A percentile compares a stretch with the other conserved stretches of the same genome.
Conservation (phyloP, 2,113 vertebrate genomes). For the Microcebus griseorufus region DNA sequence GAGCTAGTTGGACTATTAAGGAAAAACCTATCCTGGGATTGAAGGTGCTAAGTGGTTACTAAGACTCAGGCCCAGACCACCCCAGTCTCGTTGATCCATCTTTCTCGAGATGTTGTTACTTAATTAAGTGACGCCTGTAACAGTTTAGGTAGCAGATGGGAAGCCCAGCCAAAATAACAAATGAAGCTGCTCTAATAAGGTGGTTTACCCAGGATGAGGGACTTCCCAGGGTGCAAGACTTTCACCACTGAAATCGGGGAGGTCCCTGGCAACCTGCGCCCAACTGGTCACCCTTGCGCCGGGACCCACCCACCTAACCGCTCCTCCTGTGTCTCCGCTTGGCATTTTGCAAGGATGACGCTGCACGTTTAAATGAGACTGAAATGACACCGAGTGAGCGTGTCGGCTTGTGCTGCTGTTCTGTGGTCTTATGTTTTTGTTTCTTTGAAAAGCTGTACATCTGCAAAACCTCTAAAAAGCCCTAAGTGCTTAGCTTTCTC, state of each 20-base stretch:
- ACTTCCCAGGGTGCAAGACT: fast-evolving
- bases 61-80: not conserved
- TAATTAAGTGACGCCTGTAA: not conserved
- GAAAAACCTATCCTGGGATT: fast-evolving
- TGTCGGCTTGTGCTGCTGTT: no score
- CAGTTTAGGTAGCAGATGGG: fast-evolving
- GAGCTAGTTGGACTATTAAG: not conserved
- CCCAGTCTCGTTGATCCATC: no score
- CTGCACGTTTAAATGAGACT: not conserved
- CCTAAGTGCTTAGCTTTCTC: not conserved
- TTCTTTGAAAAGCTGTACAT: not conserved
- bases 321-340: not conserved
- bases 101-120: not conserved
- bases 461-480: not conserved
- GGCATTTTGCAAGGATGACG: not conserved
- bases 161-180: fast-evolving
- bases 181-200: no score
- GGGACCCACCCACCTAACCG: not conserved
- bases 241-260: fast-evolving
- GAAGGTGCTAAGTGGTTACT: not conserved
- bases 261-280: fast-evolving
- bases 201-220: fast-evolving
- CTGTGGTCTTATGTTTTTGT: fast-evolving
- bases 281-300: fast-evolving
- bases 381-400: fast-evolving